Base-by-base conservation (phyloP, 1,140 invertebrate genomes). In the Colletes latitarsis region DNA sequence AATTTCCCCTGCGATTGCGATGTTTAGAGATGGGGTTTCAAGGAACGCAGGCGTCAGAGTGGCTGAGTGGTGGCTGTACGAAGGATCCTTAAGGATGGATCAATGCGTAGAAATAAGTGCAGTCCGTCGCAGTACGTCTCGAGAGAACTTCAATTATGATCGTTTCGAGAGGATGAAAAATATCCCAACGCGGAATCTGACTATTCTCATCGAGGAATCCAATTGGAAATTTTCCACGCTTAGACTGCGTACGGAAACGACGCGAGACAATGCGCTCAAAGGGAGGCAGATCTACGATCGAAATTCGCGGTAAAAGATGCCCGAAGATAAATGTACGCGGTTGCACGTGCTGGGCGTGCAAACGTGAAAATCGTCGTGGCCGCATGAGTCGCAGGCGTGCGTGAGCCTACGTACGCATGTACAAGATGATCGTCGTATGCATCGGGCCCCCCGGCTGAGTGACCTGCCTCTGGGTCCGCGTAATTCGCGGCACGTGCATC, bases 401-500 rank as follows among this genome's bases (percentile, higher is more conserved):
- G 76, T 71, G 76, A 52, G 76, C 21, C 43, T 57, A 57, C 46
- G 67, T 43, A 55, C 43, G 19, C 70, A 78, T 49, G 76, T 53
- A 58, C 68, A 53, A 63, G 68, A 78, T 72, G 76, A 72, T 21
- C 46, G 14, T 49, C 66, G 62, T 75, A 68, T 70, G 75, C 66
- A 69, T 63, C 68, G 46, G 62, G 46, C 46, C 49, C 57, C 55
- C 43, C 68, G 67, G 63, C 74, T 58, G 17, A 78, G 76, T 72
- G 76, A 78, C 68, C 76, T 63, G 76, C 67, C 68, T 57, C n/a
- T 72, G 76, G 68, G 63, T 87, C 84, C 82, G 81, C 73, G 87
- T 88, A 87, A 84, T 87, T 88, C 84, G 83, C 79, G 66, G 81
- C 78, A 86, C 77, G 84, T 75, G 81, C 69, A 78, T 78, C 82